These are phyloP conservation scores for Buteo buteo DNA, from an alignment of 2,113 vertebrate species.

Conservation along the genomic window DNA sequence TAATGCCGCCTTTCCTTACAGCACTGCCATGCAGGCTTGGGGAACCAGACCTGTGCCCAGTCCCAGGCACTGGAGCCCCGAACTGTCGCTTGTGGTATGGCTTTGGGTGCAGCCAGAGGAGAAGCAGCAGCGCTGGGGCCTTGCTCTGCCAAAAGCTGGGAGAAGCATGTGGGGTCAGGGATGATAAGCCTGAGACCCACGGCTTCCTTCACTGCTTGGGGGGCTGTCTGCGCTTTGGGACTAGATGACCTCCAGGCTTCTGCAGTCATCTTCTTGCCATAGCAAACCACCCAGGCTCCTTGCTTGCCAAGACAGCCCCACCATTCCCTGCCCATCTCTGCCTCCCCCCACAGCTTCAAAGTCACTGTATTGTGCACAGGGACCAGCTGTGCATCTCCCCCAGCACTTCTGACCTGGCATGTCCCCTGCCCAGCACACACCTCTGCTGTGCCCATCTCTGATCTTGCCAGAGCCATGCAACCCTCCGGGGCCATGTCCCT, in stretches of 20 bases:
- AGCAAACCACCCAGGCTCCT: background rate
- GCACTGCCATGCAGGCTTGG: background rate
- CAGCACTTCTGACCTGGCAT: background rate
- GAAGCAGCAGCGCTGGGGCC: background rate
- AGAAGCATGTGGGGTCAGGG: background rate
- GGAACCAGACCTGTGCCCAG: background rate
- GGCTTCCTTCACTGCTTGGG: background rate
- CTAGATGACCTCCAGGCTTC: fast-evolving
- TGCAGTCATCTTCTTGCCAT: background rate
- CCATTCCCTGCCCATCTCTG: background rate
- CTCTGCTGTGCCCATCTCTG: background rate
- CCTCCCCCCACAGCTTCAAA: background rate
- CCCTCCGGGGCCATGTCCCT: background rate
- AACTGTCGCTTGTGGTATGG: fast-evolving
- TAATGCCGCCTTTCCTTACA: background rate
- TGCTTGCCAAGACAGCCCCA: fast-evolving
- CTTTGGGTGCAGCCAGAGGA: background rate
- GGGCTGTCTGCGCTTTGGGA: background rate
- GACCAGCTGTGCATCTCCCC: background rate
- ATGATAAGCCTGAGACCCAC: background rate
- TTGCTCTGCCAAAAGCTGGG: background rate
- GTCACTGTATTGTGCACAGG: background rate
- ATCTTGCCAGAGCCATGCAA: background rate
- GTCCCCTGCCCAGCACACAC: background rate
- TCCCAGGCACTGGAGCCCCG: fast-evolving